Evolutionary conservation across 2,113 vertebrate species (phyloP).

Genomic region (Sula dactylatra): DNA sequence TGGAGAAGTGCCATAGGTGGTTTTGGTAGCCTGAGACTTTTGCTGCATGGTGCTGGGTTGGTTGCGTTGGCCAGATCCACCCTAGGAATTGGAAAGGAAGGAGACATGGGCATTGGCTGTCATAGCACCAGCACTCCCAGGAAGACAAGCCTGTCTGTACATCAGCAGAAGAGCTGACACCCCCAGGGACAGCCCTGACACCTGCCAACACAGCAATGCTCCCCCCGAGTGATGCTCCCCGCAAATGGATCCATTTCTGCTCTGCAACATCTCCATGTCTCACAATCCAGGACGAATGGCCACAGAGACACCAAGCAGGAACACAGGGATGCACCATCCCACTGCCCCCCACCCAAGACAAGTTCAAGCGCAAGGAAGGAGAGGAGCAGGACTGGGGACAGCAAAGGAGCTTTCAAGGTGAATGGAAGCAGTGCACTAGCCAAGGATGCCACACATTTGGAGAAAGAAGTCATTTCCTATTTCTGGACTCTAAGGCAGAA

Average conservation of each 20-base stretch:
- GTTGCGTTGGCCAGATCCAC: slow-evolving; percentile 76
- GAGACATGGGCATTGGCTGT: background rate
- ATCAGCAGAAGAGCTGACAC: background rate
- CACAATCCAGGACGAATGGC: background rate
- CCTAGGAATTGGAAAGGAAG: slow-evolving; percentile 45
- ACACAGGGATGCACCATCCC: fast-evolving
- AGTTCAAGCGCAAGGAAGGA: background rate
- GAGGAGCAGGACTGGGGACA: background rate
- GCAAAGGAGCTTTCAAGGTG: background rate
- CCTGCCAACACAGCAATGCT: fast-evolving
- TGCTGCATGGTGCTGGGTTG: slow-evolving; percentile 81
- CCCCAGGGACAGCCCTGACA: background rate
- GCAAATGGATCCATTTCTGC: background rate
- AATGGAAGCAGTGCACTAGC: fast-evolving
- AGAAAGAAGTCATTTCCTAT: background rate
- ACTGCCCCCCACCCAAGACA: background rate
- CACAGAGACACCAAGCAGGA: background rate
- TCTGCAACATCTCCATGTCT: background rate
- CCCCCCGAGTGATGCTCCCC: background rate
- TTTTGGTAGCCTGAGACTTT: slow-evolving; percentile 82
- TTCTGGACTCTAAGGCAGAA: background rate
- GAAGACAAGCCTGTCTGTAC: background rate
- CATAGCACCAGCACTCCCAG: background rate
- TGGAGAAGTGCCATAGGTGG: slow-evolving; percentile 76
- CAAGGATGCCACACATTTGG: background rate